Conservation (phyloP, 2,888 invertebrate species). For the Apotomis turbidana region DNA sequence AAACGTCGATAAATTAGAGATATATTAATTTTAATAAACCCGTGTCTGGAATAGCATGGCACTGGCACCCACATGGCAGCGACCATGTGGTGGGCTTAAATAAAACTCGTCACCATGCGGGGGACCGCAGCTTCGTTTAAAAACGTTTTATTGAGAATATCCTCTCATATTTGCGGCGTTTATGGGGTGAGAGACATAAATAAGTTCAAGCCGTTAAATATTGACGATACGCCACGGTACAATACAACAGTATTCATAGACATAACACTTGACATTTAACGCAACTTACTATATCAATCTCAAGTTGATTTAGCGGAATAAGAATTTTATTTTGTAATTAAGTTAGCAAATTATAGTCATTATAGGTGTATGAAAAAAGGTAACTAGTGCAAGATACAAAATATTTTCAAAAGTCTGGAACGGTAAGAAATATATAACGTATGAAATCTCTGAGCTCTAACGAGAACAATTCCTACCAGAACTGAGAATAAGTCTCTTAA, state of each 20-base stretch:
- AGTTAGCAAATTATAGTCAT: too few species aligned
- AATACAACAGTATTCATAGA: neutral
- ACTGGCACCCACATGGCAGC: slow-evolving; percentile 41
- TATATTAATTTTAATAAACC: slow-evolving; percentile 41
- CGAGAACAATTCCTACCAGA: too few species aligned
- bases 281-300: too few species aligned
- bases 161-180: slow-evolving; percentile 37
- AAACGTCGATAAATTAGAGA: slow-evolving; percentile 38
- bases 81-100: slow-evolving; percentile 37
- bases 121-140: slow-evolving; percentile 42
- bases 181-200: slow-evolving; percentile 31
- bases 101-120: slow-evolving; percentile 40
- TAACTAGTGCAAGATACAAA: too few species aligned
- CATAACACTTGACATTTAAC: neutral
- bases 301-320: neutral
- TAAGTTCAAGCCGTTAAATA: slow-evolving; percentile 10
- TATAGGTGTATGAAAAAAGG: too few species aligned
- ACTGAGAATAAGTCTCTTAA: too few species aligned
- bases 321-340: too few species aligned
- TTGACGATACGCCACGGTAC: neutral
- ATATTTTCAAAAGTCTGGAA: too few species aligned
- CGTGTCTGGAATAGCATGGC: slow-evolving; percentile 37
- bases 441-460: too few species aligned
- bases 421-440: too few species aligned
- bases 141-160: slow-evolving; percentile 40